Evolutionary conservation across 2,113 vertebrate species (phyloP).

Genomic region (Centropus unirufus): DNA sequence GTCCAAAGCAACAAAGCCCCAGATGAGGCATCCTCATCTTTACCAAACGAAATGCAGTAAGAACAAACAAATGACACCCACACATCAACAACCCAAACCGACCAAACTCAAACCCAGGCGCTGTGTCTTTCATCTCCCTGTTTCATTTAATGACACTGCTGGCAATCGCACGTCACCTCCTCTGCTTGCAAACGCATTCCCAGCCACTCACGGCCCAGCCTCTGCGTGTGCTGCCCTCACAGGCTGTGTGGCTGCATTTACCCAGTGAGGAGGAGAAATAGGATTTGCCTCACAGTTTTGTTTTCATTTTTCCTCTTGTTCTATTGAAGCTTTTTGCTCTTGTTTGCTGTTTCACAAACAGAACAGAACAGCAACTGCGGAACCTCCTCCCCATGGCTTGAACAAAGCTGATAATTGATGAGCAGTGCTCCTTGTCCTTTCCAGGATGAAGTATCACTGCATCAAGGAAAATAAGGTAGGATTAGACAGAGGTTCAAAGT

Average conservation of each 20-base stretch:
- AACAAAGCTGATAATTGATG: background rate
- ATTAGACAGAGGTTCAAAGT: constrained; percentile 26
- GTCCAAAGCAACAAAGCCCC: background rate
- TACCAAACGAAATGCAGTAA: background rate
- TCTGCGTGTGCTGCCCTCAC: background rate
- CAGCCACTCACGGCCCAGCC: background rate
- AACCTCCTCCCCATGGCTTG: background rate
- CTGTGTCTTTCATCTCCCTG: background rate
- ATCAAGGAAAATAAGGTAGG: constrained; percentile 47
- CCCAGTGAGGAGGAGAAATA: background rate
- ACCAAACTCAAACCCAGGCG: background rate
- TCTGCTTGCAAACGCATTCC: background rate
- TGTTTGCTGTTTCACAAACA: background rate
- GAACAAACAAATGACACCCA: background rate
- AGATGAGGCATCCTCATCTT: background rate
- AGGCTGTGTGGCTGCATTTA: background rate
- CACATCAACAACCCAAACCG: background rate
- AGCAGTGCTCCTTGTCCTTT: background rate
- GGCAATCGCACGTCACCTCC: background rate
- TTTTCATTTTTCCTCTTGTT: background rate
- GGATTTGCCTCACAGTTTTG: background rate
- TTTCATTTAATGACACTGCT: background rate
- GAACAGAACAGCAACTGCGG: background rate
- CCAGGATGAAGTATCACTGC: background rate
- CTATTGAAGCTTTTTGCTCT: background rate